Conservation (phyloP, 2,113 vertebrate genomes). For the Vombatus ursinus region DNA sequence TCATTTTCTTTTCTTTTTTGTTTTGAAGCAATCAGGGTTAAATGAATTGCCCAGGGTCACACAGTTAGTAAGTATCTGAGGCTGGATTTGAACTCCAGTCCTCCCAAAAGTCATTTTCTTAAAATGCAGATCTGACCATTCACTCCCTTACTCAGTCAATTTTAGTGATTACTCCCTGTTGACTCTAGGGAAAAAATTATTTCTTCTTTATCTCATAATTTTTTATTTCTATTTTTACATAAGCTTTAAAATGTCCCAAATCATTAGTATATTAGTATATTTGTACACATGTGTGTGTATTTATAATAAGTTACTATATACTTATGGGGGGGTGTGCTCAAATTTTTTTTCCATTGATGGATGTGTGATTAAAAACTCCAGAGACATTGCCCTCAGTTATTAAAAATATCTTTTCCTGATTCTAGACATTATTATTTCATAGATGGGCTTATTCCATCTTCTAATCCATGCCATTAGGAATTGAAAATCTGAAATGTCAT, state of each 20-base stretch:
- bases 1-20: no score
- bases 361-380: background rate
- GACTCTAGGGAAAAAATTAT: background rate
- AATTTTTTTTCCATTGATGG: background rate
- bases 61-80: no score
- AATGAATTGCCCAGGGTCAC: no score
- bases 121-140: background rate
- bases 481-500: background rate
- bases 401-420: background rate
- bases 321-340: background rate
- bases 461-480: background rate
- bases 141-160: background rate
- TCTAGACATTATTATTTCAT: background rate
- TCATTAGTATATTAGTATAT: background rate
- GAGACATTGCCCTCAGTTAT: background rate
- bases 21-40: no score
- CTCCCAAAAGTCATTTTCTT: no score
- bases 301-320: background rate
- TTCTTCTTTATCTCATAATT: background rate
- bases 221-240: background rate
- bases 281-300: background rate
- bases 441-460: background rate
- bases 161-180: background rate
- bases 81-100: no score
- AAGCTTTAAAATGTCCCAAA: background rate